Conservation (phyloP, 2,113 vertebrate genomes). For the Talpa occidentalis region DNA sequence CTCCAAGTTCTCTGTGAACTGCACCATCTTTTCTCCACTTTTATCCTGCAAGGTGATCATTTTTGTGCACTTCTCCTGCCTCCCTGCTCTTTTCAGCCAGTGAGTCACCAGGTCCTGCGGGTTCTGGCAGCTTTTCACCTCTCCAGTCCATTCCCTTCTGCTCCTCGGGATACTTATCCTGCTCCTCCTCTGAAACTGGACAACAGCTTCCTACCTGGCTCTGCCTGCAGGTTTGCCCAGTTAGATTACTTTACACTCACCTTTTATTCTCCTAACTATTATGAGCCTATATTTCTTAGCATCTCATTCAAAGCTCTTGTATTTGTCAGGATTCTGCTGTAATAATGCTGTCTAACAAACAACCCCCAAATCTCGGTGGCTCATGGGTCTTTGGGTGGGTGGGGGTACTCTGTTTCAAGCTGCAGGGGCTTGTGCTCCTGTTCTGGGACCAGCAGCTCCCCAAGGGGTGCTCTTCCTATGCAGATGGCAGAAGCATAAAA, state of each 20-base stretch:
- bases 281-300: neutral
- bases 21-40: neutral
- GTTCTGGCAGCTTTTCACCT: accelerated
- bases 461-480: neutral
- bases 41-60: neutral
- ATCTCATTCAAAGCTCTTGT: neutral
- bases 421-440: neutral
- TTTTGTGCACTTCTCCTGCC: neutral
- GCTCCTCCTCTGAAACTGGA: neutral
- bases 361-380: neutral
- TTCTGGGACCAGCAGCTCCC: neutral
- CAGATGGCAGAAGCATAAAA: neutral
- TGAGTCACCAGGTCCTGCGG: neutral
- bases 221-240: neutral
- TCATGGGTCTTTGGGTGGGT: neutral
- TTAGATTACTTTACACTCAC: neutral
- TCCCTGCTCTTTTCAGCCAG: neutral
- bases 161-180: neutral
- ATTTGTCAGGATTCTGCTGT: neutral
- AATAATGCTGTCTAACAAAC: neutral
- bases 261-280: neutral
- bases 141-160: neutral
- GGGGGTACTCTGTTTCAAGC: neutral
- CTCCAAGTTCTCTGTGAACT: accelerated
- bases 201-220: neutral